Percentiles rank a stretch among this genome's conserved stretches.
phyloP scores from a whole-genome alignment of 1,140 invertebrate species.

The Eumeta japonica region DNA sequence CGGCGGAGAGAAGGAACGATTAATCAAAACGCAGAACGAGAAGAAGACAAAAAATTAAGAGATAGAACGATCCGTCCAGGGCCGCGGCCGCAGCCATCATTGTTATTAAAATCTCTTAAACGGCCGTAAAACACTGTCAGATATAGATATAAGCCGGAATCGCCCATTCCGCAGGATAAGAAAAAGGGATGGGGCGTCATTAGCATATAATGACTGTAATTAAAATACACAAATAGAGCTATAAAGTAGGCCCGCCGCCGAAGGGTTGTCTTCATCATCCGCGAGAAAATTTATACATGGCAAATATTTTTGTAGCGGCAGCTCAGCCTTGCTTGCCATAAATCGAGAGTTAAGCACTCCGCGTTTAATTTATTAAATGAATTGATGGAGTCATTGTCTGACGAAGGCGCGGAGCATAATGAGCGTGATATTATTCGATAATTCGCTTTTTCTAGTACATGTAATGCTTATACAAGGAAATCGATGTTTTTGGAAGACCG shows the following conservation, averaged over 20 bases:
- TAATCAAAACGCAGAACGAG: conserved; percentile 44
- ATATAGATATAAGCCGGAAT: conserved; percentile 52
- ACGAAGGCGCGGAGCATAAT: too few species aligned
- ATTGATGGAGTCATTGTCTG: conserved; percentile 47
- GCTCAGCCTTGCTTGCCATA: conserved; percentile 32
- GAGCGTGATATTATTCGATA: too few species aligned
- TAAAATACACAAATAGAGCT: conserved; percentile 61
- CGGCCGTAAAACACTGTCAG: conserved; percentile 33
- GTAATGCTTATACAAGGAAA: too few species aligned
- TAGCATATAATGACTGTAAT: conserved; percentile 62
- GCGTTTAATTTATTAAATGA: conserved; percentile 58
- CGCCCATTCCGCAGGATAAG: conserved; percentile 57
- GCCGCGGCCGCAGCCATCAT: conserved; percentile 27
- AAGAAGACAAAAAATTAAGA: conserved; percentile 34
- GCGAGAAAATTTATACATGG: conserved; percentile 51
- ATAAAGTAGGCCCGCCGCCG: conserved; percentile 52
- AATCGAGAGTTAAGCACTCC: conserved; percentile 38
- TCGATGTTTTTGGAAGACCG: too few species aligned
- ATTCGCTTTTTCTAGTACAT: too few species aligned
- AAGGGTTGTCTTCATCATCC: conserved; percentile 57
- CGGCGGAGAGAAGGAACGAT: conserved; percentile 37
- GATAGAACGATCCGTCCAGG: conserved; percentile 32
- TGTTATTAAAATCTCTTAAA: conserved; percentile 53
- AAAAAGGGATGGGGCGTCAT: conserved; percentile 60
- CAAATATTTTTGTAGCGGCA: conserved; percentile 52